Conservation (phyloP, 2,797 vertebrate species). For the Novumbra hubbsi region DNA sequence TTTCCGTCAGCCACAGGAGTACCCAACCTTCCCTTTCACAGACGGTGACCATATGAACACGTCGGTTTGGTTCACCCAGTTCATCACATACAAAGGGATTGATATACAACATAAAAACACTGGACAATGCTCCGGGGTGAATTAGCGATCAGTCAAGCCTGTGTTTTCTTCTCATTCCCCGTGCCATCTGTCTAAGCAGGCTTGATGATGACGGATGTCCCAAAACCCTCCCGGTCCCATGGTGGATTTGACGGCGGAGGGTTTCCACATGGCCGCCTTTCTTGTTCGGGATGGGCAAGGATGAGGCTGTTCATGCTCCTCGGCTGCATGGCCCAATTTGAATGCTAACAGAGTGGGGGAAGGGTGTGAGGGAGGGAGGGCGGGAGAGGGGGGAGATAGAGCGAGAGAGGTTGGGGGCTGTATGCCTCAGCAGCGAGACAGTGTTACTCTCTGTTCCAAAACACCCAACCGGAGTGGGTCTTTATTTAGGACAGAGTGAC, state of each 20-base stretch:
- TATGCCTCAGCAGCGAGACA: background rate
- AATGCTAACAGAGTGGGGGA: background rate
- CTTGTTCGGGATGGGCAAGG: background rate
- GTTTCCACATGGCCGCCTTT: background rate
- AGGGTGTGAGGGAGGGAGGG: background rate
- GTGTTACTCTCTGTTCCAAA: background rate
- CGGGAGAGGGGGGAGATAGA: conserved; percentile 6
- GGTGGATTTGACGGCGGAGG: background rate
- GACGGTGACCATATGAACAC: background rate
- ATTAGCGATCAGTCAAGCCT: background rate
- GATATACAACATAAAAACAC: background rate
- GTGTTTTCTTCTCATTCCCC: background rate
- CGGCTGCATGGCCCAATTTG: background rate
- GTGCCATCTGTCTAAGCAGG: background rate
- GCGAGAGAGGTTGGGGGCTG: background rate
- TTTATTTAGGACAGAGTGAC: background rate
- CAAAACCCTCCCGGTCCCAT: background rate
- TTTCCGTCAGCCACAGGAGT: too few relatives aligned
- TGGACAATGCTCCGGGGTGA: background rate
- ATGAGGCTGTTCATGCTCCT: background rate
- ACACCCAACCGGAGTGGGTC: background rate
- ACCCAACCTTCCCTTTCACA: too few relatives aligned
- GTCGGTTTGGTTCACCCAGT: background rate
- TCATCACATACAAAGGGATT: background rate
- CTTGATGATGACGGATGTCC: background rate